Evolutionary conservation across 2,888 invertebrate genomes (phyloP).

Genomic region (Mythimna lalbum): DNA sequence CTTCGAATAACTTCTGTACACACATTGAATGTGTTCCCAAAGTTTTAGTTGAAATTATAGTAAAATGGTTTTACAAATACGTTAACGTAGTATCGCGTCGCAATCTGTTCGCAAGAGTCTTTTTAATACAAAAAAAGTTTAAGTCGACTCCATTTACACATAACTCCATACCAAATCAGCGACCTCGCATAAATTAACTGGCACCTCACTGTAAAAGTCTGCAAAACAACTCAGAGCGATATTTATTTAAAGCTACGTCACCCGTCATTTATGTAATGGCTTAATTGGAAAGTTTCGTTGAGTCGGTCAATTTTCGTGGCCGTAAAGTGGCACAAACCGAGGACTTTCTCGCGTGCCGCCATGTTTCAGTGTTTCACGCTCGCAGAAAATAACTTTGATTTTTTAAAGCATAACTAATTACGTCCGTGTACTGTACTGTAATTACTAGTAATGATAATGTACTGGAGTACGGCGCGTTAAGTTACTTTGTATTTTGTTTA

Average conservation of each 20-base stretch:
- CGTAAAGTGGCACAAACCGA: constrained; percentile 77
- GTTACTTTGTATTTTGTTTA: constrained; percentile 33
- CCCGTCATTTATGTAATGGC: constrained; percentile 83
- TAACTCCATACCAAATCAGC: not conserved
- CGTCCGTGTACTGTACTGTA: constrained; percentile 63
- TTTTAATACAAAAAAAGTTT: not conserved
- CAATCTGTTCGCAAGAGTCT: not conserved
- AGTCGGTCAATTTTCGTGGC: constrained; percentile 79
- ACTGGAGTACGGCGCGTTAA: constrained; percentile 51
- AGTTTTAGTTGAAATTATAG: too few species aligned
- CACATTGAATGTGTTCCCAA: too few species aligned
- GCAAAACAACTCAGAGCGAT: constrained; percentile 70
- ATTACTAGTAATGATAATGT: constrained; percentile 63
- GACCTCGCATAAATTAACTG: constrained; percentile 42
- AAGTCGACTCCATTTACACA: not conserved
- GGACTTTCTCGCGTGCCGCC: constrained; percentile 82
- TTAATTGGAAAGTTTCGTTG: constrained; percentile 87
- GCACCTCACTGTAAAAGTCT: constrained; percentile 48
- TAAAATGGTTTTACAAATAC: too few species aligned
- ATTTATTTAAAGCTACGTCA: constrained; percentile 76
- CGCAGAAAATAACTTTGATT: constrained; percentile 69
- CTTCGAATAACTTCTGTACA: too few species aligned
- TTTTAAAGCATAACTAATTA: constrained; percentile 75
- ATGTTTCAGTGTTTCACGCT: constrained; percentile 78
- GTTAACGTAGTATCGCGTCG: too few species aligned